Evolutionary conservation across 2,888 invertebrate species (phyloP).

Genomic region (Pyrrhia umbra): DNA sequence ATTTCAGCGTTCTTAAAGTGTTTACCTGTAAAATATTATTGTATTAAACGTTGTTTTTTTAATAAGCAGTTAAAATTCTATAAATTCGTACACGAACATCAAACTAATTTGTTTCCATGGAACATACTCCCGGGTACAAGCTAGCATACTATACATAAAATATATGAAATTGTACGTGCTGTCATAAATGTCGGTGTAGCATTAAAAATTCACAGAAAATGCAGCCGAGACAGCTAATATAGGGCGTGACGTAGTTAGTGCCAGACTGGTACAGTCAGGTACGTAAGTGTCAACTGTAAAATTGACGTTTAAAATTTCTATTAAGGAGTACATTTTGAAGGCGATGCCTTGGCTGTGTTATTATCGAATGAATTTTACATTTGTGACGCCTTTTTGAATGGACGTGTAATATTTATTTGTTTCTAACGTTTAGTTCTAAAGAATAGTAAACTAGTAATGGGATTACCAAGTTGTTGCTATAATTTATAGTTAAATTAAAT

Average conservation of each 20-base stretch:
- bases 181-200: constrained; percentile 51
- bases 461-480: constrained; percentile 10
- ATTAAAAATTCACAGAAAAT: constrained; percentile 61
- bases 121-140: constrained; percentile 6
- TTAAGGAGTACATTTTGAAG: constrained; percentile 29
- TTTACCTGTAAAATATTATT: background rate
- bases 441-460: constrained; percentile 13
- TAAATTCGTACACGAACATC: constrained; percentile 12
- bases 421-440: constrained; percentile 2
- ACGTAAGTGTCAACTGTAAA: constrained; percentile 41
- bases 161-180: constrained; percentile 51
- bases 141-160: constrained; percentile 37
- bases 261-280: constrained; percentile 23
- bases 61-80: background rate
- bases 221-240: constrained; percentile 55
- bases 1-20: background rate
- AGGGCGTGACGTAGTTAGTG: constrained; percentile 41
- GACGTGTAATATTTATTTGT: constrained; percentile 20
- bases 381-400: constrained; percentile 17
- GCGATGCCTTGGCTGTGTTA: constrained; percentile 24
- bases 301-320: constrained; percentile 47
- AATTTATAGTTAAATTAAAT: constrained; percentile 2
- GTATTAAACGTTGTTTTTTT: background rate
- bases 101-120: constrained; percentile 21
- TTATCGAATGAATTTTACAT: constrained; percentile 61